Evolutionary conservation across 2,888 invertebrate species (phyloP), one percentile per base, ranked within the genome.

Genomic region (Charanyca ferruginea): DNA sequence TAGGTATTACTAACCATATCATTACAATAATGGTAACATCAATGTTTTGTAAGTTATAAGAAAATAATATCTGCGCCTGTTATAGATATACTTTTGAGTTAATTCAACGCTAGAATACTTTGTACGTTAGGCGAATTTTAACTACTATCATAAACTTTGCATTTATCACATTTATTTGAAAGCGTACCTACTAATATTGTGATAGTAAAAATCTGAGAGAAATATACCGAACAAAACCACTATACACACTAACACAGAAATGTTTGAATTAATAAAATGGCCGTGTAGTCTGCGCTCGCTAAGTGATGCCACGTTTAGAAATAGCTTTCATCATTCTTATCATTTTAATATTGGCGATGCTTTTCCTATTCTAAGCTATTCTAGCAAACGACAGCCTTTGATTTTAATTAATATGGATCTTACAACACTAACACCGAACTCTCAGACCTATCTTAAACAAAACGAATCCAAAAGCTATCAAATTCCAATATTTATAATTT

Each of bases 381-480:
- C 84, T 88, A 89, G 84, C 87, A 87, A 88, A 85, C 84, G 85
- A 86, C 91, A 91, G 91, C 91, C 91, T 91, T 90, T 85, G 84
- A 88, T 88, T 85, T 86, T 83, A 85, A 86, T 82, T 83, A 82
- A 83, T 83, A 83, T 84, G 73, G 82, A 79, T 77, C 77, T 74
- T 81, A 80, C 70, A 77, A 77, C 54, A 77, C 85, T 86, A 85
- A 88, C 85, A 90, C 83, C 70, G 80, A 85, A 74, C 79, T 87
- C 81, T 86, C 80, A 74, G 76, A 84, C 76, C 76, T 85, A 85
- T 72, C 49, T 38, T 51, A 63, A 72, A 84, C 76, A 62, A 81
- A 71, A 66, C 28, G 53, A 77, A 73, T 70, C 53, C 47, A 73
- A 76, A 72, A 77, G 62, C 68, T 74, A 59, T 59, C 48, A 75